Evolutionary conservation across 2,113 vertebrate genomes (phyloP), one percentile per base, ranked within the genome.

Genomic region (Oophaga pumilio): DNA sequence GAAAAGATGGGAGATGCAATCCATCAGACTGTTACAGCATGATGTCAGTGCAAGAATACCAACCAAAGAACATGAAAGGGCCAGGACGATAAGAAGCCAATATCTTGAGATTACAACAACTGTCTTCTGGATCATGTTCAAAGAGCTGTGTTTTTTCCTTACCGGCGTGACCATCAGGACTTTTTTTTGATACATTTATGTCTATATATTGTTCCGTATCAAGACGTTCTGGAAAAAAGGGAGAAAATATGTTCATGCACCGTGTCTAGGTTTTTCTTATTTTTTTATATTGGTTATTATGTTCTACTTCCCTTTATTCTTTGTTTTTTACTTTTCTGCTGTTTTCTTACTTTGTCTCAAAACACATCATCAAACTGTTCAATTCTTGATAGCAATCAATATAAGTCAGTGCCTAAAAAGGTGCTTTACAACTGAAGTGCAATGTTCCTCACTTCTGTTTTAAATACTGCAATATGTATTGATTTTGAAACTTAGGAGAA

Each of bases 11-110:
- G 3, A 96, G 97, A 57, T 99, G 98, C 92, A 97, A 94, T 91
- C 98, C 98, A 0, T 94, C 93, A 0, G 97, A 98, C 90, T 99
- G 98, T 92, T 93, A 96, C 93, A 95, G 95, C 9, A 93, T 94
- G 56, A 90, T 96, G 92, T 96, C 96, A 71, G 89, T 96, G 91
- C 97, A 99, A 90, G 93, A 95, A 49, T 99, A 97, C 84, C 95
- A 93, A 89, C 94, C 96, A 91, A 98, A 99, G 88, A 97, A 92
- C 60, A 69, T 96, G 89, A 99, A 99, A 93, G 97, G 97, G 2
- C 98, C 97, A 82, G 0, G 94, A 93, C 90, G 92, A 95, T 91
- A 68, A 26, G 14, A 0, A 4, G 77, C 50, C 0, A 12, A 24
- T 68, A 28, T 85, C 1, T 0, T 15, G 1, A 33, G 26, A 6